phyloP scores from a whole-genome alignment of 2,113 vertebrate species.

The Furnarius figulus region DNA sequence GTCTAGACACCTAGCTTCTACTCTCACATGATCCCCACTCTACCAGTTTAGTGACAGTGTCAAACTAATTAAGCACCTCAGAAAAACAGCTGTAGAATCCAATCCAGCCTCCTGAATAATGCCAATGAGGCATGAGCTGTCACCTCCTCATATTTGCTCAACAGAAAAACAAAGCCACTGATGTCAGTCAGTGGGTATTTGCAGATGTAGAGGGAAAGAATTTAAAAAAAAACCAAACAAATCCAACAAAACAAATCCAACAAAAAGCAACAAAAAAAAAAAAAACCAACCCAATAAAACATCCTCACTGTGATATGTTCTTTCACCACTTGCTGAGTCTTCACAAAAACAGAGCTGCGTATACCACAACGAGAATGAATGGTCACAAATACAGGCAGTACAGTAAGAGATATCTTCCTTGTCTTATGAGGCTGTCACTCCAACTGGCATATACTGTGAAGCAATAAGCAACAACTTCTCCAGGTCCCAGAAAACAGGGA shows the following conservation, averaged over 20 bases:
- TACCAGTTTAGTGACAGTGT: slow-evolving; percentile 1
- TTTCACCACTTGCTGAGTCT: neutral
- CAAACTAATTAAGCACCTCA: slow-evolving; percentile 46
- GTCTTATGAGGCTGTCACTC: neutral
- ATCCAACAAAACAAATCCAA: too few species aligned
- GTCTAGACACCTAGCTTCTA: slow-evolving; percentile 15
- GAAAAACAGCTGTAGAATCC: neutral
- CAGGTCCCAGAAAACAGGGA: neutral
- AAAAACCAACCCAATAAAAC: rapidly evolving
- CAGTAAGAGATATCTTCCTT: neutral
- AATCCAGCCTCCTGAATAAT: neutral
- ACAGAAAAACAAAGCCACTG: neutral
- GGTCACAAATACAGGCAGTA: neutral
- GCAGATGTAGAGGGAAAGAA: neutral
- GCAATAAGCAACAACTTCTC: slow-evolving; percentile 12
- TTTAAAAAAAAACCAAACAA: neutral
- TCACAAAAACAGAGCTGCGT: neutral
- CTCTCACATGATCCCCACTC: neutral
- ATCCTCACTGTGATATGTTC: neutral
- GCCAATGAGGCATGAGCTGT: neutral
- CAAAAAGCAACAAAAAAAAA: neutral
- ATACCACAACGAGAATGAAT: neutral
- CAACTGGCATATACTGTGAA: neutral
- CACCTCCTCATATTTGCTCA: neutral
- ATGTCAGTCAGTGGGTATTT: neutral